phyloP scores from a whole-genome alignment of 2,113 vertebrate species.

The Engraulis encrasicolus region DNA sequence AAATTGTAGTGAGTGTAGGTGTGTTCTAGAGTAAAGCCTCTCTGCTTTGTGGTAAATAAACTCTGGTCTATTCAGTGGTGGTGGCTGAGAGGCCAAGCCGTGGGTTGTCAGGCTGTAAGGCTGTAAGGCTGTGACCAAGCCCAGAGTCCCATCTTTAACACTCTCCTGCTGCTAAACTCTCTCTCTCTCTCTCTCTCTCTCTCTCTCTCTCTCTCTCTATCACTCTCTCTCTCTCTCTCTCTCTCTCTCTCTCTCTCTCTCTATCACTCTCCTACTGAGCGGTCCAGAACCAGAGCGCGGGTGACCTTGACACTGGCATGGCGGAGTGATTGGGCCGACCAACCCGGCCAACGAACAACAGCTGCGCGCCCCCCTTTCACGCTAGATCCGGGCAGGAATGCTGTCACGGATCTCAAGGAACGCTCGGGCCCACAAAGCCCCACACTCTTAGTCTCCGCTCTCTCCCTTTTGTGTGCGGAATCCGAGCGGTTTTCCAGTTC shows the following conservation, averaged over 20 bases:
- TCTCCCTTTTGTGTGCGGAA: slow-evolving; percentile 61
- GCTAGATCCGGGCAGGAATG: slow-evolving; percentile 61
- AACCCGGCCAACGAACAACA: too few species aligned
- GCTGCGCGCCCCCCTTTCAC: slow-evolving; percentile 63
- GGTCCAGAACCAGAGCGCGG: slow-evolving; percentile 45
- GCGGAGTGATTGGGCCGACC: slow-evolving; percentile 54
- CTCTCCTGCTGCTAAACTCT: slow-evolving; percentile 41
- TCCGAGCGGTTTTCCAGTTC: slow-evolving; percentile 66
- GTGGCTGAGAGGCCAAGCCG: not conserved
- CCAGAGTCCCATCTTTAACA: slow-evolving; percentile 52
- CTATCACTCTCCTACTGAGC: slow-evolving; percentile 49
- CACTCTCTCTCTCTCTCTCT: too few species aligned
- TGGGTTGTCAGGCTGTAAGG: slow-evolving; percentile 11
- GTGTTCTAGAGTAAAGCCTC: too few species aligned
- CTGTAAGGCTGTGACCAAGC: slow-evolving; percentile 54
- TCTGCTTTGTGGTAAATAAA: not conserved
- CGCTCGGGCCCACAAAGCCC: slow-evolving; percentile 61
- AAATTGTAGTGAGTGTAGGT: too few species aligned
- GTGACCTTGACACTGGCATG: slow-evolving; percentile 59
- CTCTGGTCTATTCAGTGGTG: not conserved
- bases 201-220: too few species aligned
- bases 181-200: too few species aligned
- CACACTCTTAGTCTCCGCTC: slow-evolving; percentile 53
- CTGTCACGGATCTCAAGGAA: slow-evolving; percentile 67
- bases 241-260: too few species aligned